Base-by-base conservation (phyloP, 2,113 vertebrate genomes). In the Crotalus helleri region DNA sequence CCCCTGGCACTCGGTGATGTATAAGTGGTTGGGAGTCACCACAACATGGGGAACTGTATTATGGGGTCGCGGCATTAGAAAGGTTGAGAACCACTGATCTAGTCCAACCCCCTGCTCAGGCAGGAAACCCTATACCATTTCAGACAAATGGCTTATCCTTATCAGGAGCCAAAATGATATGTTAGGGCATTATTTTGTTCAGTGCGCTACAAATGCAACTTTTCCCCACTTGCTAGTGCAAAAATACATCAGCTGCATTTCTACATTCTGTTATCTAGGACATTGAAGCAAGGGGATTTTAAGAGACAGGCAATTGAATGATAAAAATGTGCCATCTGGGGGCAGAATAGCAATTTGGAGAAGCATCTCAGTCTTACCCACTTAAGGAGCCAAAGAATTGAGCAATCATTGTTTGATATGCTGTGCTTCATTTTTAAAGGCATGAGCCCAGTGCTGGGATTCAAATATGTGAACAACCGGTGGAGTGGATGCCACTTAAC, bases 321-420 rank as follows among this genome's bases (percentile, higher is more conserved):
- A 44, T 91, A 44, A 57, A 23, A 17, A 91, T 74, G 61, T 93
- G 90, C 87, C 64, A 89, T 61, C 87, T 92, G 87, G 87, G 91
- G 87, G 93, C 64, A 89, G n/a, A 86, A 57, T 54, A 3, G 17
- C 8, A 4, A 21, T 12, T 49, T 92, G 51, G 10, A 6, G 44
- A 53, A 85, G 8, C 59, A 39, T 44, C 21, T 89, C 53, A 46
- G 23, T 15, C 21, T 11, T 81, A 2, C 5, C 4, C 8, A 3
- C 46, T 39, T 8, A 44, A 55, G 10, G 58, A 87, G 33, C 5
- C 12, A 11, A 29, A 26, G 51, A n/a, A 49, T 21, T 39, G 39
- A 59, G 33, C 23, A 26, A 81, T 1, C 19, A 0, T 39, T 39
- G 74, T 33, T 81, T 44, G 74, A 81, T 17, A 44, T 9, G 7